Percentiles rank a stretch among this genome's conserved stretches.
Conservation (phyloP, 2,797 vertebrate genomes). For the Crenichthys baileyi region DNA sequence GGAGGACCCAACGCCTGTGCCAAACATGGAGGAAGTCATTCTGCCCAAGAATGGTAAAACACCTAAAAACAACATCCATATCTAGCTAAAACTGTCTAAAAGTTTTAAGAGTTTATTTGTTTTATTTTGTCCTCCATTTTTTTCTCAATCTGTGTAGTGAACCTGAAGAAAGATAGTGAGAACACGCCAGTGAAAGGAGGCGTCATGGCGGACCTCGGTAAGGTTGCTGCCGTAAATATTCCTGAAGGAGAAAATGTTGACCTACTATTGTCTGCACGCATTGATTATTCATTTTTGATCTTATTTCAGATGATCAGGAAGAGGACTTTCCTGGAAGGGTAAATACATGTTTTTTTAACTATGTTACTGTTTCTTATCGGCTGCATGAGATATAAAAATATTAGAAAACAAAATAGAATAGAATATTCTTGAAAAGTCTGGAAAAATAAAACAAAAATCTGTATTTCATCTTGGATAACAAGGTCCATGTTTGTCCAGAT, state of each 20-base stretch:
- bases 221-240: slow-evolving; percentile 13
- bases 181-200: slow-evolving; percentile 98
- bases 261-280: background rate
- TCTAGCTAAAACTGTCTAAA: background rate
- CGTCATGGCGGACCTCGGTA: slow-evolving; percentile 95
- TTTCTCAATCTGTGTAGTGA: slow-evolving; percentile 79
- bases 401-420: background rate
- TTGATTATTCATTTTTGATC: slow-evolving; percentile 5
- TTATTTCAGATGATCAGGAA: slow-evolving; percentile 91
- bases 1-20: slow-evolving; percentile 96
- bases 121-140: background rate
- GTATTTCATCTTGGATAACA: background rate
- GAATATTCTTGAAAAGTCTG: background rate
- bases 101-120: background rate
- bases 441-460: background rate
- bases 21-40: slow-evolving; percentile 95
- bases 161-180: slow-evolving; percentile 98
- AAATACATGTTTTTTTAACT: slow-evolving; percentile 44
- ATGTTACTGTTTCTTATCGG: background rate
- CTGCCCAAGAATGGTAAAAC: slow-evolving; percentile 93
- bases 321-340: slow-evolving; percentile 95
- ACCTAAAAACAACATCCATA: background rate
- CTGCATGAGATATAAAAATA: background rate
- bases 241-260: background rate
- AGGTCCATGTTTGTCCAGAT: background rate